A percentile compares a stretch with the other conserved stretches of the same genome.
phyloP scores from a whole-genome alignment of 2,113 vertebrate species.

The Oceanodroma tethys region DNA sequence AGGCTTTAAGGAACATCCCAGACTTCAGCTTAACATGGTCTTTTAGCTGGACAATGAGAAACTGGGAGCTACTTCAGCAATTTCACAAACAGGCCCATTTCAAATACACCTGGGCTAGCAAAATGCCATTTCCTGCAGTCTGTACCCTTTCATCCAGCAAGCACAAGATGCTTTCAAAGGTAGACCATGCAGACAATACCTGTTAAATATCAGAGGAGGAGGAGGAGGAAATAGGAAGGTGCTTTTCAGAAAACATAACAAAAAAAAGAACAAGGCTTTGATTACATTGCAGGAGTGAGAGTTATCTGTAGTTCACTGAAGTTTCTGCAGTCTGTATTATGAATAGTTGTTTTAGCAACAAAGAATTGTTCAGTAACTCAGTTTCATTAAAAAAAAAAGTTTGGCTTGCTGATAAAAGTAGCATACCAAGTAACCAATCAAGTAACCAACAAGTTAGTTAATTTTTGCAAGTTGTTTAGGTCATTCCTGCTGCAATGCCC shows the following conservation, averaged over 20 bases:
- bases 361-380: slow-evolving; percentile 9
- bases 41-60: rapidly evolving
- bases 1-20: neutral
- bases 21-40: neutral
- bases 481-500: neutral
- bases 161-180: neutral
- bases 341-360: slow-evolving; percentile 50
- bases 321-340: neutral
- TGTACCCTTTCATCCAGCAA: neutral
- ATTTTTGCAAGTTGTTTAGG: slow-evolving; percentile 40
- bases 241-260: neutral
- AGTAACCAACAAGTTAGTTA: slow-evolving; percentile 33
- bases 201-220: neutral
- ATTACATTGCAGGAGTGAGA: neutral
- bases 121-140: neutral
- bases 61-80: neutral
- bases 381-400: neutral
- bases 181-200: neutral
- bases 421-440: slow-evolving; percentile 22
- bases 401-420: slow-evolving; percentile 47
- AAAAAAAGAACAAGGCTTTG: slow-evolving; percentile 1
- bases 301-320: slow-evolving; percentile 39
- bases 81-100: neutral
- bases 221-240: neutral
- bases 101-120: neutral